These are phyloP conservation scores for Solenodon paradoxus DNA, from an alignment of 2,113 vertebrate genomes.

Conservation along the genomic window DNA sequence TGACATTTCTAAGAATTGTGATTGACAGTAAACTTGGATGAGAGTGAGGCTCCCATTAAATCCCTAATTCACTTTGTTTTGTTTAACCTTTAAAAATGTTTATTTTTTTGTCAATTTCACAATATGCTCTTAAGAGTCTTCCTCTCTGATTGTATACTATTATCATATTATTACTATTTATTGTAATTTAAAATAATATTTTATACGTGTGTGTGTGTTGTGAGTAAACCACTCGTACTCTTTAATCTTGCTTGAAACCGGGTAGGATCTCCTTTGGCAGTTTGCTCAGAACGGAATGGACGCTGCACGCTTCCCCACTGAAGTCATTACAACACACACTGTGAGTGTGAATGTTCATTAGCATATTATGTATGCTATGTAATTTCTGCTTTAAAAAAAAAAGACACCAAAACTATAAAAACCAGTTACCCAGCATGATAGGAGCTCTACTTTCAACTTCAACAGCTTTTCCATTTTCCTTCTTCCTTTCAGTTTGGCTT, in stretches of 20 bases:
- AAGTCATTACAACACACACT: not conserved
- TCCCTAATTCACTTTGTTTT: not conserved
- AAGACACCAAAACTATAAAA: not conserved
- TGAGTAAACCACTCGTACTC: not conserved
- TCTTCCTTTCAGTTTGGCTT: not conserved
- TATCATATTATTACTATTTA: too few relatives aligned
- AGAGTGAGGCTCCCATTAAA: not conserved
- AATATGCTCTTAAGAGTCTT: not conserved
- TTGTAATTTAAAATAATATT: not conserved
- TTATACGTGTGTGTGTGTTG: not conserved
- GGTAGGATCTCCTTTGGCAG: not conserved
- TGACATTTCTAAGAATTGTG: conserved; percentile 18
- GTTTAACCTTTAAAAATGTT: not conserved
- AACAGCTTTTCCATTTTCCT: not conserved
- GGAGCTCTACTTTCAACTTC: not conserved
- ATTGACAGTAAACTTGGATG: not conserved
- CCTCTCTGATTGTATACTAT: not conserved
- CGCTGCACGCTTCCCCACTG: not conserved
- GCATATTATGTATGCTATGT: conserved; percentile 56
- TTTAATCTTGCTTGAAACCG: conserved; percentile 19
- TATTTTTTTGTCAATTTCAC: not conserved
- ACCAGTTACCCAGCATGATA: conserved; percentile 36
- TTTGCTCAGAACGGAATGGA: not conserved
- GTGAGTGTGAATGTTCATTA: conserved; percentile 52
- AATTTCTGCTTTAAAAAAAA: conserved; percentile 60